Evolutionary conservation across 2,113 vertebrate genomes (phyloP).

Genomic region (Synodontis membranacea): DNA sequence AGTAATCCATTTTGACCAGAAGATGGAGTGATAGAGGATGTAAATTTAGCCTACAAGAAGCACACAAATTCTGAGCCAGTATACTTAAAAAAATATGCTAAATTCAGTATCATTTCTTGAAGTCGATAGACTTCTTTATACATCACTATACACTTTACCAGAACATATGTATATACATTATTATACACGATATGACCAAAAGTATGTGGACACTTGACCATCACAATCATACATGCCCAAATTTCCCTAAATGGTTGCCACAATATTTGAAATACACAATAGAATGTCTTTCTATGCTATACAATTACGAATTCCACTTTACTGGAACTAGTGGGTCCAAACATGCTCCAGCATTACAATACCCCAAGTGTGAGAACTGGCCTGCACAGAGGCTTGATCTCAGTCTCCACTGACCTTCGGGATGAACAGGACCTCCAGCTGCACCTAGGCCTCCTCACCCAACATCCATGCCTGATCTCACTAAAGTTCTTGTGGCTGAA

Average conservation of each 20-base stretch:
- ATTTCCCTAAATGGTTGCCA: neutral
- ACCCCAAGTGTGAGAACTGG: neutral
- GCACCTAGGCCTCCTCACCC: neutral
- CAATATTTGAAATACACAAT: neutral
- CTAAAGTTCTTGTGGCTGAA: neutral
- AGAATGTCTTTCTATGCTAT: neutral
- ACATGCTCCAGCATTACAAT: neutral
- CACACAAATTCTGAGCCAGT: neutral
- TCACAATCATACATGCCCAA: neutral
- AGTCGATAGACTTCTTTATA: neutral
- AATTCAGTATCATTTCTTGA: neutral
- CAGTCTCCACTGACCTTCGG: neutral
- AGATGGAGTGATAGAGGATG: slow-evolving; percentile 47
- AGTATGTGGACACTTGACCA: neutral
- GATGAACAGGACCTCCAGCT: neutral
- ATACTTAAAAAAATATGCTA: neutral
- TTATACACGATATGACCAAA: neutral
- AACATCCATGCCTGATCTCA: neutral
- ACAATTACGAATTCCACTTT: neutral
- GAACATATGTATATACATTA: neutral
- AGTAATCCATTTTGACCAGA: slow-evolving; percentile 33
- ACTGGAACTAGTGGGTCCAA: neutral
- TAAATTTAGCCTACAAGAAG: slow-evolving; percentile 10
- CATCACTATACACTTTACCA: neutral
- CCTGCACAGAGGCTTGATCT: neutral